Evolutionary conservation across 2,113 vertebrate species (phyloP), one percentile per base, ranked within the genome.

Genomic region (Hemichromis elongatus): DNA sequence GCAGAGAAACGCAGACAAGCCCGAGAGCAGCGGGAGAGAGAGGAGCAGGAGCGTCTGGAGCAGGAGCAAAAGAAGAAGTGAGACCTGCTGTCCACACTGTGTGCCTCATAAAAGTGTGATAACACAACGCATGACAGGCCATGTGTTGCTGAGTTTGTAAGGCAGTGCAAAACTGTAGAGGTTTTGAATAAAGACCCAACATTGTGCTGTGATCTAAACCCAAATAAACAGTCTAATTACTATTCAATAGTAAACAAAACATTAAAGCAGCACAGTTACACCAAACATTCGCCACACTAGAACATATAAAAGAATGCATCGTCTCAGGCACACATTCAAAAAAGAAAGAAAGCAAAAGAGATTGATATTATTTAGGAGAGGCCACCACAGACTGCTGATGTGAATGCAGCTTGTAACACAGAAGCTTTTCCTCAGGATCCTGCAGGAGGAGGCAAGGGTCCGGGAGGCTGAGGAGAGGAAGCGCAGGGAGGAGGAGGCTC

Each of bases 1-100:
- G 94, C 98, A 0, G 98, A 98, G 95, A 99, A 99, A 83, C 97
- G 98, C 6, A 94, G 97, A 13, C 97, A 98, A 87, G 98, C 98
- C 3, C 93, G 98, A 0, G 98, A 99, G 95, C 98, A 99, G 95
- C 94, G 98, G 30, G 98, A 99, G 88, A 93, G 96, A 0, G 98
- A 98, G 85, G 98, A 99, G 89, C 97, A 97, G 91, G 98, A 99
- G 91, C 96, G 96, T 18, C 92, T 90, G 84, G 97, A 98, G 83
- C 97, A 97, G 93, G 98, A 98, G 68, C 96, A 97, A 45, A 96
- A 73, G 81, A 97, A 96, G 94, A 97, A 96, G 98, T 98, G 79
- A 92, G 97, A 87, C 24, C 19, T 28, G 3, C 21, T 13, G 59
- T 56, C 40, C 14, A 0, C 66, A 47, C 68, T 19, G 42, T 28